Evolutionary conservation across 1,140 invertebrate species (phyloP).

Genomic region (Linepithema humile): DNA sequence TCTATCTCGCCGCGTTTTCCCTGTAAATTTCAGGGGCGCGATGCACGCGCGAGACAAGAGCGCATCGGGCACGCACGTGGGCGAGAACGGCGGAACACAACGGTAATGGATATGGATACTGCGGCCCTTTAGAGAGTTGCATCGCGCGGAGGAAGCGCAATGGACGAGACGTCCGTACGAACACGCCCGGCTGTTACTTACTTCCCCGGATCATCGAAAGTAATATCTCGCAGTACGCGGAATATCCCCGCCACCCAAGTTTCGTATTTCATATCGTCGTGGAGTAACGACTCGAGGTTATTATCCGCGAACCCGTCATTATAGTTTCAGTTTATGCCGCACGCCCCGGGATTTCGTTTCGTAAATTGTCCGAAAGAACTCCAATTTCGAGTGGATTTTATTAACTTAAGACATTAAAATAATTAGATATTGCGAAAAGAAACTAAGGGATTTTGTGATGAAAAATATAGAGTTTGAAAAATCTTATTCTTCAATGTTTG

Average conservation of each 20-base stretch:
- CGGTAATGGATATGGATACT: slow-evolving; percentile 64
- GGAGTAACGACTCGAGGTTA: slow-evolving; percentile 40
- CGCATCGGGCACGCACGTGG: slow-evolving; percentile 55
- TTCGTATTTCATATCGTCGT: slow-evolving; percentile 52
- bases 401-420: no score
- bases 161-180: not conserved
- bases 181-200: not conserved
- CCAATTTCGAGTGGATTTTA: not conserved
- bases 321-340: not conserved
- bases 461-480: no score
- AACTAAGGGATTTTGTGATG: no score
- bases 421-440: no score
- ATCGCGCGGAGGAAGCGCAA: slow-evolving; percentile 21
- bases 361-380: not conserved
- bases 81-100: slow-evolving; percentile 53
- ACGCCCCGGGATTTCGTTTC: slow-evolving; percentile 48
- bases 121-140: slow-evolving; percentile 28
- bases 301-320: slow-evolving; percentile 49
- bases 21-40: slow-evolving; percentile 70
- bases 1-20: slow-evolving; percentile 70
- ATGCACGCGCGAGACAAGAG: slow-evolving; percentile 60
- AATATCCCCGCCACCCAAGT: slow-evolving; percentile 24
- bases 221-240: slow-evolving; percentile 14
- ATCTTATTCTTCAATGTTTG: no score
- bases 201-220: slow-evolving; percentile 7